Evolutionary conservation across 1,140 invertebrate species (phyloP).

Genomic region (Eurosta solidaginis): DNA sequence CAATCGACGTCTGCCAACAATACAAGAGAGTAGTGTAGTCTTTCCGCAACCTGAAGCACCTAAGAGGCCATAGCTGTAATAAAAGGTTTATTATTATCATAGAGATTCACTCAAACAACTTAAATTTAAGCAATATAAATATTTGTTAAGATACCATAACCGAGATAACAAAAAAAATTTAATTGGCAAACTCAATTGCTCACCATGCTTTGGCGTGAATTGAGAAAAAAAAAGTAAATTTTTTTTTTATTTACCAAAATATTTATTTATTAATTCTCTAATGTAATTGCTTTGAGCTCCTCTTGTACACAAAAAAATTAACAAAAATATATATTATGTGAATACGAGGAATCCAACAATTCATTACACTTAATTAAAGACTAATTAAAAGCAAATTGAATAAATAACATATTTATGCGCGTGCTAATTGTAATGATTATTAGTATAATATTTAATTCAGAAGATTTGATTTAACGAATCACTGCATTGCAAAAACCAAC

Average conservation of each 20-base stretch:
- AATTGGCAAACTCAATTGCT: no score
- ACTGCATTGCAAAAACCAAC: background rate
- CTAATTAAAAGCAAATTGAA: background rate
- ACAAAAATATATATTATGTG: no score
- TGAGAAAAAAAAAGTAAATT: no score
- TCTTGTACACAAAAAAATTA: no score
- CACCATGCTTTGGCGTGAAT: no score
- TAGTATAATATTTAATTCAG: background rate
- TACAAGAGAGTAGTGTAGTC: conserved; percentile 84
- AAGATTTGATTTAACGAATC: background rate
- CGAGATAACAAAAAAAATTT: background rate
- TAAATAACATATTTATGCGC: background rate
- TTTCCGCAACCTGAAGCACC: conserved; percentile 86
- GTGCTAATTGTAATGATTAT: background rate
- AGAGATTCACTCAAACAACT: background rate
- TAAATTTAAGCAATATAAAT: background rate
- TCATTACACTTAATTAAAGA: no score
- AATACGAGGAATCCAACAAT: no score
- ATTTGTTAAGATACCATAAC: no score
- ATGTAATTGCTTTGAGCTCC: no score
- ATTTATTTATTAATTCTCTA: no score
- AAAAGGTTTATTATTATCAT: background rate
- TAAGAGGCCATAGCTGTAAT: conserved; percentile 80
- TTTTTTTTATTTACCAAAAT: no score
- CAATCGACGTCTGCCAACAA: conserved; percentile 80